Conservation (phyloP, 2,888 invertebrate genomes). For the Parasteatoda lunata region DNA sequence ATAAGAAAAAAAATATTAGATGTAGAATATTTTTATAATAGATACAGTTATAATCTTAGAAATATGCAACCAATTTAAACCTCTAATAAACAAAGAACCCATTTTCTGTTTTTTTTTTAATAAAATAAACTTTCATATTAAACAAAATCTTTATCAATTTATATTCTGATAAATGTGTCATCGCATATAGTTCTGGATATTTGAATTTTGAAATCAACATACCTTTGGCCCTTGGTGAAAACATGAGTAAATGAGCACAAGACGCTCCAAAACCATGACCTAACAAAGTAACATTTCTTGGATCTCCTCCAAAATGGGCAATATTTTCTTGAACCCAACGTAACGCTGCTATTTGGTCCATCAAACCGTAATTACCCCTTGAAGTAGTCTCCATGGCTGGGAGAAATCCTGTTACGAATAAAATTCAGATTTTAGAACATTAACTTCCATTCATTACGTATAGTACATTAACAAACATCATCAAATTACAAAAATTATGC, state of each 20-base stretch:
- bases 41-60: too few species aligned
- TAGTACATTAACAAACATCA: too few species aligned
- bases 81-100: too few species aligned
- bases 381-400: slow-evolving; percentile 69
- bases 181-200: neutral
- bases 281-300: slow-evolving; percentile 91
- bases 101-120: too few species aligned
- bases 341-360: slow-evolving; percentile 97
- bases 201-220: slow-evolving; percentile 72
- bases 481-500: too few species aligned
- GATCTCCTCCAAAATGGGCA: slow-evolving; percentile 94
- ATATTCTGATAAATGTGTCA: too few species aligned
- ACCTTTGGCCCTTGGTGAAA: slow-evolving; percentile 96
- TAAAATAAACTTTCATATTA: too few species aligned
- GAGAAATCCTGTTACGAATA: slow-evolving; percentile 66
- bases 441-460: too few species aligned
- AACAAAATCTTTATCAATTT: too few species aligned
- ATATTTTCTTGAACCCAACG: slow-evolving; percentile 98
- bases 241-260: slow-evolving; percentile 96
- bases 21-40: too few species aligned
- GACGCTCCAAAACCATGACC: slow-evolving; percentile 98
- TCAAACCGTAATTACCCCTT: slow-evolving; percentile 90
- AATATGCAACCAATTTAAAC: too few species aligned
- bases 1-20: too few species aligned
- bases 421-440: neutral